These are phyloP conservation scores for Cheilosia pagana DNA, from an alignment of 2,888 invertebrate species.

Conservation along the genomic window DNA sequence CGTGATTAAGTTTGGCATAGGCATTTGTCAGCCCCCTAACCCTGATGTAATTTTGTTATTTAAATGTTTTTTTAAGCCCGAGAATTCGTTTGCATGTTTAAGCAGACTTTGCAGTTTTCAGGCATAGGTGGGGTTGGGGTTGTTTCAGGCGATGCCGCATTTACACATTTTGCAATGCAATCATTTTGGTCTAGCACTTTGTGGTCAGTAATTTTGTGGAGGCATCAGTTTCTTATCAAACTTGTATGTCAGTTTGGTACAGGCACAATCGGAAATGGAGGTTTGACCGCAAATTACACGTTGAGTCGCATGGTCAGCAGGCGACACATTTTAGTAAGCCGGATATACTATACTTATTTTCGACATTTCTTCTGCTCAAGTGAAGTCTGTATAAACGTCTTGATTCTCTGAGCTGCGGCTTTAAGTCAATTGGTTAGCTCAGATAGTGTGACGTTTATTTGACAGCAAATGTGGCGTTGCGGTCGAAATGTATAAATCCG, in stretches of 20 bases:
- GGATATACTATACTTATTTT: no score
- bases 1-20: conserved; percentile 62
- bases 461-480: no score
- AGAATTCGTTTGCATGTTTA: conserved; percentile 71
- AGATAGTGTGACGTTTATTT: no score
- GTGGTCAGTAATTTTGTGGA: conserved; percentile 1
- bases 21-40: conserved; percentile 39
- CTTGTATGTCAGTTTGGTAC: conserved; percentile 7
- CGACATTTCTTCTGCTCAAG: no score
- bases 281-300: conserved; percentile 30
- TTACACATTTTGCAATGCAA: conserved; percentile 52
- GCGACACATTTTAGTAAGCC: no score
- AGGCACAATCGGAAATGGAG: conserved; percentile 25
- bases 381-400: no score
- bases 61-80: conserved; percentile 68
- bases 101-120: conserved; percentile 65
- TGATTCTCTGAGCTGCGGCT: no score
- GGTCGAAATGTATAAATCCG: no score
- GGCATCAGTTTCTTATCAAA: conserved; percentile 27
- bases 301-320: not conserved
- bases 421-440: no score
- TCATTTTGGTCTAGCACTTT: conserved; percentile 40
- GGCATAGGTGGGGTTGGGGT: not conserved
- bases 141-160: conserved; percentile 25
- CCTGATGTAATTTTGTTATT: conserved; percentile 67